These are phyloP conservation scores for Drosophila demipolita DNA, from an alignment of 2,888 invertebrate species.

Conservation along the genomic window DNA sequence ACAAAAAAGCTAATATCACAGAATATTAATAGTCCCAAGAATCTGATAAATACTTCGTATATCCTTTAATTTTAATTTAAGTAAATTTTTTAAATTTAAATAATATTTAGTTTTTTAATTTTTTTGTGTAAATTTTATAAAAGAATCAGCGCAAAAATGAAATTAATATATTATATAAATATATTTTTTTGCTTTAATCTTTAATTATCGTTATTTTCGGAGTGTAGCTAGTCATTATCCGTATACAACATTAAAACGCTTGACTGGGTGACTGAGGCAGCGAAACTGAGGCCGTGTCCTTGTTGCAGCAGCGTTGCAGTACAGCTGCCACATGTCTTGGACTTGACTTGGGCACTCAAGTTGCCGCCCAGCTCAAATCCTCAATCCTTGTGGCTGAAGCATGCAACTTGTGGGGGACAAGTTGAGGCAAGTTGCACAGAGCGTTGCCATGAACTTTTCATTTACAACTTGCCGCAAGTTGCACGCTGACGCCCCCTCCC, in stretches of 20 bases:
- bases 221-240: constrained; percentile 26
- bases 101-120: too few species aligned
- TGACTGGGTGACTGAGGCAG: background rate
- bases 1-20: too few species aligned
- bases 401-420: background rate
- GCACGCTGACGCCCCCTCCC: constrained; percentile 4
- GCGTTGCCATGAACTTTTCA: constrained; percentile 70
- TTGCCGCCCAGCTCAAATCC: constrained; percentile 19
- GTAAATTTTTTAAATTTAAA: too few species aligned
- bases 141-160: too few species aligned
- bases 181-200: background rate
- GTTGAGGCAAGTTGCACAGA: constrained; percentile 2
- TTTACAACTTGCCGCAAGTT: constrained; percentile 62
- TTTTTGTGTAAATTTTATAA: too few species aligned
- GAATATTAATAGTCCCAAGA: too few species aligned
- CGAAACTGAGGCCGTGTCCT: constrained; percentile 30
- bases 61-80: too few species aligned
- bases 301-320: constrained; percentile 12
- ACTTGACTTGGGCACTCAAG: constrained; percentile 48
- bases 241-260: constrained; percentile 15
- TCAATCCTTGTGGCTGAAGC: background rate
- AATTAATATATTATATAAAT: too few species aligned
- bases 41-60: too few species aligned
- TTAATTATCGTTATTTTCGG: background rate
- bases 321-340: constrained; percentile 29